These are phyloP conservation scores for Drosophila nikananu DNA, from an alignment of 1,140 invertebrate genomes.

Conservation along the genomic window DNA sequence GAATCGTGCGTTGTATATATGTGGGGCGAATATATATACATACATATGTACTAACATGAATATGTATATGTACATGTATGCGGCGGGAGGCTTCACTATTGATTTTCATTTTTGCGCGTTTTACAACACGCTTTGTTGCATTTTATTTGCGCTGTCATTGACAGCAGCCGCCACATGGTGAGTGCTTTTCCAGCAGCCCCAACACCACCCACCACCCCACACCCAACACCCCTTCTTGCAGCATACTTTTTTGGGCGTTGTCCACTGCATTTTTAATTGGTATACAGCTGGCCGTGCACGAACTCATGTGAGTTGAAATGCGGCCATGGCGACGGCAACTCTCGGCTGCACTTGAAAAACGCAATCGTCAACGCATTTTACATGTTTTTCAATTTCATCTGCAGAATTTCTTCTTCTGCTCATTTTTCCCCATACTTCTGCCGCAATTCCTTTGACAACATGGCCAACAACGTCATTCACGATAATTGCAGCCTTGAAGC, in stretches of 20 bases:
- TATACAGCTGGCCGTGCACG: constrained; percentile 51
- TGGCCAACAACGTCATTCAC: constrained; percentile 49
- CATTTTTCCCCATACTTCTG: constrained; percentile 20
- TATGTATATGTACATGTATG: constrained; percentile 1
- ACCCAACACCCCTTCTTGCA: constrained; percentile 14
- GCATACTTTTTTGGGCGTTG: constrained; percentile 77
- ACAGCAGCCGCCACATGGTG: constrained; percentile 68
- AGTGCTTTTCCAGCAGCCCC: constrained; percentile 23
- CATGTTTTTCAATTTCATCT: constrained; percentile 56
- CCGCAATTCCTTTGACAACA: constrained; percentile 69
- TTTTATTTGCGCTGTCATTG: constrained; percentile 81
- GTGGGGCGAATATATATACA: constrained; percentile 1
- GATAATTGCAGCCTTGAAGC: constrained; percentile 78
- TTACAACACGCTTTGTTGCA: constrained; percentile 77
- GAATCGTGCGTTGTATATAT: constrained; percentile 28
- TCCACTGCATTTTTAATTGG: constrained; percentile 81
- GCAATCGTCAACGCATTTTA: constrained; percentile 73
- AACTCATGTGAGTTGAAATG: constrained; percentile 34
- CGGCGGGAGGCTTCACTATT: constrained; percentile 53
- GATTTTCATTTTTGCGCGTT: constrained; percentile 78
- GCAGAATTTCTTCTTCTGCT: constrained; percentile 4
- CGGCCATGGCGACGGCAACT: background rate
- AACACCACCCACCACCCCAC: background rate
- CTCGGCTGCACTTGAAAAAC: constrained; percentile 73
- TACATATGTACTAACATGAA: constrained; percentile 1